Base-by-base conservation (phyloP, 1,140 invertebrate species). In the Temnothorax longispinosus region DNA sequence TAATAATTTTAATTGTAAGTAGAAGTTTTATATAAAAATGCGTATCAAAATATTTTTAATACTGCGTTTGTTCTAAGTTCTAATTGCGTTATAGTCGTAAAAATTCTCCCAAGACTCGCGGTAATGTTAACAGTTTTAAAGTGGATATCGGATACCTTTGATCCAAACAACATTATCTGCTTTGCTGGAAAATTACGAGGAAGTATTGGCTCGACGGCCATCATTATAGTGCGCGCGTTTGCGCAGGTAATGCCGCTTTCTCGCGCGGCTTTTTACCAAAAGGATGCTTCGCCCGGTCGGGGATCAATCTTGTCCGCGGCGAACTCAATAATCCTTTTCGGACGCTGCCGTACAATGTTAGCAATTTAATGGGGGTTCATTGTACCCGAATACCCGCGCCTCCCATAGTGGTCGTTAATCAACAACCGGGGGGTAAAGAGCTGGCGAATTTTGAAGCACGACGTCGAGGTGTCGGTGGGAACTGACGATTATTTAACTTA, bases 221-320 rank as follows among this genome's bases (percentile, higher is more conserved):
- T 76, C 52, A 74, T 38, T 75, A 52, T 41, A 58, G 54, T 47
- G 56, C 27, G 76, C 80, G 56, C 41, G 56, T 58, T 77, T 58
- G 52, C 62, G 47, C 62, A 69, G 62, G 64, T 65, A 71, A 82
- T 82, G 74, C 88, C 56, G 50, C 76, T 89, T 90, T 89, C 89
- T 90, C 56, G 67, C 32, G 15, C 27, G 7, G 35, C 60, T 89
- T 89, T 86, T 89, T 89, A 58, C 82, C 27, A 56, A 75, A 50
- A 81, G 78, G 38, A 81, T 81, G 78, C 65, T 54, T 81, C 81
- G 65, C 87, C 67, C 69, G 74, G 85, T 86, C 78, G 88, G 77
- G 87, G 87, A 89, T 88, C 82, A 89, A 80, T 76, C 74, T 88
- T 71, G 56, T 74, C 87, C 85, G 65, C 41, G 47, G 78, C 85